These are phyloP conservation scores for Tympanoctomys barrerae DNA, from an alignment of 2,797 vertebrate genomes.

Conservation along the genomic window DNA sequence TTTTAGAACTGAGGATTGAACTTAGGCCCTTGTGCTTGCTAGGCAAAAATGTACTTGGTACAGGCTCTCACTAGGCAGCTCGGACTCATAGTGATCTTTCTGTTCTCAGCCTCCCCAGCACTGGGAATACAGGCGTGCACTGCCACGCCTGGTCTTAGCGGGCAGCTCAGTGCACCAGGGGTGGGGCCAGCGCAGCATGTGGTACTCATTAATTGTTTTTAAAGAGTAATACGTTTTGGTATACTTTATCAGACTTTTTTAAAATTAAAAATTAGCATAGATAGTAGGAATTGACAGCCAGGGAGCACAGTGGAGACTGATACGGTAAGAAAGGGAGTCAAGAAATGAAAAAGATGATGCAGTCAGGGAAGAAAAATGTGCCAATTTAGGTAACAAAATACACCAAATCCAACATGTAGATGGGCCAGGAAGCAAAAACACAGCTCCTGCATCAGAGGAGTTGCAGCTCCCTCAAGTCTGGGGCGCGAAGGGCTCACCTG, in stretches of 20 bases:
- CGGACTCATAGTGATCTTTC: too few species aligned
- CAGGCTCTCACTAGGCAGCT: too few species aligned
- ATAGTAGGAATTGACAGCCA: background rate
- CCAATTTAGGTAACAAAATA: background rate
- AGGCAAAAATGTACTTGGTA: too few species aligned
- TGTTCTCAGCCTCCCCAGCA: too few species aligned
- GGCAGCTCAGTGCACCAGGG: too few species aligned
- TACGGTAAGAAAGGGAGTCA: background rate
- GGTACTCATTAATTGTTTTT: background rate
- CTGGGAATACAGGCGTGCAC: too few species aligned
- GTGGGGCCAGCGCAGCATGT: too few species aligned
- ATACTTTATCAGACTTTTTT: conserved; percentile 3
- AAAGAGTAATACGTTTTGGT: conserved; percentile 17
- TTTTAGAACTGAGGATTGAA: too few species aligned
- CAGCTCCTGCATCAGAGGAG: background rate
- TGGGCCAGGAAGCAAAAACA: background rate
- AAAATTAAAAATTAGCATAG: background rate
- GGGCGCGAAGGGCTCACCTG: background rate
- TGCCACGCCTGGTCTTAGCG: too few species aligned
- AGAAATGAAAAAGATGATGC: background rate
- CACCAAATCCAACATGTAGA: background rate
- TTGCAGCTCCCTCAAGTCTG: rapidly evolving
- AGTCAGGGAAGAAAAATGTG: background rate
- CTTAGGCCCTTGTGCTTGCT: too few species aligned
- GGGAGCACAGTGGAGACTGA: background rate